Evolutionary conservation across 2,888 invertebrate genomes (phyloP), one percentile per base, ranked within the genome.

Genomic region (Cybosia mesomella): DNA sequence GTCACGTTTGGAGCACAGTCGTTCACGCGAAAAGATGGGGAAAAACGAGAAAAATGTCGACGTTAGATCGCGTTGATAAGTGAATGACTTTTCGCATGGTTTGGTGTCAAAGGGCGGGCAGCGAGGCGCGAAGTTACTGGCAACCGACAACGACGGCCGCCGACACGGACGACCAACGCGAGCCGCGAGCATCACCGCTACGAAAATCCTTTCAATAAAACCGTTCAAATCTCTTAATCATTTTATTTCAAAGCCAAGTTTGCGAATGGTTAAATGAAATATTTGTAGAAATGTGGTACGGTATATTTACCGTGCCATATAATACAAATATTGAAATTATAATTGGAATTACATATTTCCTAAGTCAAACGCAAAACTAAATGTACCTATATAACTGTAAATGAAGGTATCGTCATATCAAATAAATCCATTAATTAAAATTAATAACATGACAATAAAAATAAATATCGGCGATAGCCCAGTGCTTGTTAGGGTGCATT

Each of bases 71-170:
- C 88, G 91, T 86, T 89, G 89, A 88, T 89, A 93, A 94, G 92
- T 92, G 94, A 92, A 94, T 94, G 92, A 94, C 91, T 91, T 91
- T 88, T 88, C 94, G 94, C 94, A 94, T 93, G 94, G 91, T 85
- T 93, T 90, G 86, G 83, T 83, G 89, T 92, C 94, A 95, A 95
- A 95, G 94, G 91, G 93, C 90, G 88, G 76, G 82, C 89, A 88
- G 82, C 85, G 85, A 88, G 87, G 87, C 91, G 92, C 85, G 86
- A 89, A 82, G 78, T 75, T 78, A 75, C 66, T 70, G 76, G 69
- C 77, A 74, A n/a, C n/a, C 77, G 78, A 75, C 77, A n/a, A n/a
- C 72, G 80, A 74, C 68, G 67, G 62, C 64, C 62, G 67, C 57
- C 64, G 76, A 79, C 77, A 54, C 53, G 5, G 11, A 36, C 59